These are phyloP conservation scores for Acrossocheilus fasciatus DNA, from an alignment of 2,797 vertebrate genomes.

Conservation along the genomic window DNA sequence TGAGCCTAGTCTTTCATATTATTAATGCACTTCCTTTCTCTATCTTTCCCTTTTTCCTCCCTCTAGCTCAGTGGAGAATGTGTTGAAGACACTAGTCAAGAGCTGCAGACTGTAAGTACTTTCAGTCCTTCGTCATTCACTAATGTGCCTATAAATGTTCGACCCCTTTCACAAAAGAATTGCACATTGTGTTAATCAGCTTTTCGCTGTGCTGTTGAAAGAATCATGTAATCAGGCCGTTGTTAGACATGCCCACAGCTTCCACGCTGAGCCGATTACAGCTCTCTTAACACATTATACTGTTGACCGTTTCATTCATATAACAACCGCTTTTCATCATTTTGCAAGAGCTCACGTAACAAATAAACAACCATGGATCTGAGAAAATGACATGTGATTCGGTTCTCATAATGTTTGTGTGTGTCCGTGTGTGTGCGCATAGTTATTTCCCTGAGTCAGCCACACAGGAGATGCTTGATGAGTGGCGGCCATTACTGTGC, in stretches of 20 bases:
- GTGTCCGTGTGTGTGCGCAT: slow-evolving; percentile 42
- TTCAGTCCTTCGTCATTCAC: slow-evolving; percentile 10
- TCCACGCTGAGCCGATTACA: slow-evolving; percentile 57
- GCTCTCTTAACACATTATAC: slow-evolving; percentile 32
- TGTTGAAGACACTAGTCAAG: slow-evolving; percentile 96
- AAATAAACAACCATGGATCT: background rate
- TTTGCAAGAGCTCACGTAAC: slow-evolving; percentile 7
- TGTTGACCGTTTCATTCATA: slow-evolving; percentile 23
- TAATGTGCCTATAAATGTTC: slow-evolving; percentile 30
- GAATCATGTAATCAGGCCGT: slow-evolving; percentile 52
- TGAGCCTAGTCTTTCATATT: background rate
- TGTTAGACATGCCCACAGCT: slow-evolving; percentile 35
- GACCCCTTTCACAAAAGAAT: slow-evolving; percentile 31
- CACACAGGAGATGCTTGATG: slow-evolving; percentile 94
- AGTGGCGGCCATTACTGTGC: slow-evolving; percentile 96
- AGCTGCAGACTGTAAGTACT: slow-evolving; percentile 96
- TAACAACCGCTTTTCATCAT: slow-evolving; percentile 24
- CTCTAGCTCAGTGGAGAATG: slow-evolving; percentile 92
- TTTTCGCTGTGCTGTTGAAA: slow-evolving; percentile 50
- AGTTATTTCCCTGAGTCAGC: slow-evolving; percentile 93
- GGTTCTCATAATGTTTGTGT: slow-evolving; percentile 21
- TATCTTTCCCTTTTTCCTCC: slow-evolving; percentile 61
- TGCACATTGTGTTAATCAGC: slow-evolving; percentile 50
- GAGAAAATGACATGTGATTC: background rate
- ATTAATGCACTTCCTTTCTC: slow-evolving; percentile 18